Conservation (phyloP, 2,888 invertebrate genomes). For the Busseola fusca region DNA sequence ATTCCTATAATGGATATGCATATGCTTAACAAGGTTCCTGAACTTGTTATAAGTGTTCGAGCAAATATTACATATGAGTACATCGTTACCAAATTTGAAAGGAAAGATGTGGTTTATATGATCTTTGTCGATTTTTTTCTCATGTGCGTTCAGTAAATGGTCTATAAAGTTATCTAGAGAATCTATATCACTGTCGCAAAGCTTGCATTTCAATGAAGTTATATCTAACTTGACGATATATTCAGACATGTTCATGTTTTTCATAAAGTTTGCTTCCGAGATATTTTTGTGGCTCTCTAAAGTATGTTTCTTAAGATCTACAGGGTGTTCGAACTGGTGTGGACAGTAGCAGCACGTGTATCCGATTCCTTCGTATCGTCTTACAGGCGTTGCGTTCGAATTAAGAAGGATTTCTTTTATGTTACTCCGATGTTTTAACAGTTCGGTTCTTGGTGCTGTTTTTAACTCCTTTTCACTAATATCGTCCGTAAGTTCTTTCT, state of each 20-base stretch:
- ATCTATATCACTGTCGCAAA: slow-evolving; percentile 49
- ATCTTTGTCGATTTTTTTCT: slow-evolving; percentile 60
- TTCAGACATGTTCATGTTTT: slow-evolving; percentile 65
- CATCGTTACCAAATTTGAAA: slow-evolving; percentile 68
- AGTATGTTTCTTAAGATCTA: slow-evolving; percentile 71
- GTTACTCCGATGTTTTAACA: slow-evolving; percentile 70
- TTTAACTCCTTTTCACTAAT: slow-evolving; percentile 17
- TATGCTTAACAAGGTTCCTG: slow-evolving; percentile 64
- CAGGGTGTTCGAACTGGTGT: slow-evolving; percentile 63
- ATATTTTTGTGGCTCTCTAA: slow-evolving; percentile 61
- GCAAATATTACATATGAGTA: slow-evolving; percentile 49
- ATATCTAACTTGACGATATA: slow-evolving; percentile 74
- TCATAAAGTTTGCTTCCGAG: slow-evolving; percentile 65
- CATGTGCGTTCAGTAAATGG: slow-evolving; percentile 60
- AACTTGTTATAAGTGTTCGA: slow-evolving; percentile 49
- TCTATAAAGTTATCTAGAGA: slow-evolving; percentile 56
- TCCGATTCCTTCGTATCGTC: slow-evolving; percentile 67
- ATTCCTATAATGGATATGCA: slow-evolving; percentile 72
- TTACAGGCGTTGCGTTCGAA: slow-evolving; percentile 76
- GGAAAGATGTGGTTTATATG: slow-evolving; percentile 70
- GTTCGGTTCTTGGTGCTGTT: slow-evolving; percentile 58
- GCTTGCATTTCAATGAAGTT: slow-evolving; percentile 59
- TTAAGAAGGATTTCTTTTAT: slow-evolving; percentile 66
- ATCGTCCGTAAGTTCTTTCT: background rate
- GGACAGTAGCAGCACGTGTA: slow-evolving; percentile 72